Evolutionary conservation across 2,113 vertebrate species (phyloP), one percentile per base, ranked within the genome.

Genomic region (Probosciger aterrimus): DNA sequence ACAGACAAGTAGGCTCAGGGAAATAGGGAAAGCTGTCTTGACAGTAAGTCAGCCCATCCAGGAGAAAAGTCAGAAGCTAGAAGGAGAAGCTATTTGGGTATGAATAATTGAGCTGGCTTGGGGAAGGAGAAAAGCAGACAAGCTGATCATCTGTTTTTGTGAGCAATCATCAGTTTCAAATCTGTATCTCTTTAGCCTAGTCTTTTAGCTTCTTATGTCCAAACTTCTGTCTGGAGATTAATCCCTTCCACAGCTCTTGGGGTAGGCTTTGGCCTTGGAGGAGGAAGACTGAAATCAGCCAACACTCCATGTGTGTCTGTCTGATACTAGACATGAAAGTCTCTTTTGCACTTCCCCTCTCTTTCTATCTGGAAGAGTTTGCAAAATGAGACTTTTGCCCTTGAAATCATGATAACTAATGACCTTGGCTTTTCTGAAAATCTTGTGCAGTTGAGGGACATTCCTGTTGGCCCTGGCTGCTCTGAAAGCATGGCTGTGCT

Each of bases 271-370:
- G 37, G 14, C 31, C 49, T 70, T 88, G 74, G 46, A 92, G 63
- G 41, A 67, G 23, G 13, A 47, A 87, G 18, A 19, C 20, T 74
- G 53, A 92, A 80, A 64, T 8, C 23, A 35, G 35, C 7, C 4
- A 3, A 1, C 4, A 9, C 11, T 74, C 9, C 0, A 0, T 43
- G 20, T 0, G 0, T 44, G 17, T 75, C 35, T 77, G 22, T 84
- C 71, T 85, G 22, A 76, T 57, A 31, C 1, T 44, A 11, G 78
- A 33, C 1, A 0, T 37, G 15, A 18, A 73, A 88, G 33, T 84
- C 22, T 65, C 31, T 67, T 77, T 24, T 24, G 7, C 10, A 16
- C 18, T 86, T 41, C 4, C 15, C 4, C 41, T 76, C n/a, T 82
- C 25, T 46, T 44, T 84, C 25, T 85, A 4, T 75, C 31, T 90